Percentiles rank a stretch among this genome's conserved stretches.
These are phyloP conservation scores for Bombus confusus DNA, from an alignment of 1,140 invertebrate species.

Conservation along the genomic window DNA sequence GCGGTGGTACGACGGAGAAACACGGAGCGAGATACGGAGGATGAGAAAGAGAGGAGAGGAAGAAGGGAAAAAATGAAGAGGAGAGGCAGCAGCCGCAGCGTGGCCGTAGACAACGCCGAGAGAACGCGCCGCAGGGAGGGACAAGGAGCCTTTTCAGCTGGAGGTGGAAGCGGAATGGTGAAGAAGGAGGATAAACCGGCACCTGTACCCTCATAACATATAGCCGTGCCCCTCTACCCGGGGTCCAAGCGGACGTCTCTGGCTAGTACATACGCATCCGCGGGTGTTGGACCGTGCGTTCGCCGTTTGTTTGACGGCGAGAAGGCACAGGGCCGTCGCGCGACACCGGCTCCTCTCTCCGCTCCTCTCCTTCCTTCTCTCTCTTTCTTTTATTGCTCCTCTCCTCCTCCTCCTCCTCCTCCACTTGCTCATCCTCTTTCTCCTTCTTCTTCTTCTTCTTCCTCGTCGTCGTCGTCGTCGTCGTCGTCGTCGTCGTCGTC, in stretches of 20 bases:
- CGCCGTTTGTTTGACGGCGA: slow-evolving; percentile 62
- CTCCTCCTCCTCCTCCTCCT: not conserved
- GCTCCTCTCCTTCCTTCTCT: no score
- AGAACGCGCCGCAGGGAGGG: slow-evolving; percentile 44
- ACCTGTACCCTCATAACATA: slow-evolving; percentile 72
- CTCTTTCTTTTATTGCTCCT: not conserved
- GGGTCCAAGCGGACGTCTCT: slow-evolving; percentile 39
- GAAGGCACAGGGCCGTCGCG: slow-evolving; percentile 56
- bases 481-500: no score
- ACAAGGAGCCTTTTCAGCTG: slow-evolving; percentile 38
- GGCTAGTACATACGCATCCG: slow-evolving; percentile 49
- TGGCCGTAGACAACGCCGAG: slow-evolving; percentile 56
- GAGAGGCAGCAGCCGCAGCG: slow-evolving; percentile 22
- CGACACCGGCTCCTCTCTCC: slow-evolving; percentile 45
- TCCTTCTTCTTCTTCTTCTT: not conserved
- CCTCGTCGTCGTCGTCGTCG: no score
- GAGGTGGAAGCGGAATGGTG: slow-evolving; percentile 29
- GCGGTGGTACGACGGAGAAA: not conserved
- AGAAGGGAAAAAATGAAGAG: not conserved
- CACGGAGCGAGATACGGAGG: not conserved
- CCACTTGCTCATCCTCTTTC: not conserved
- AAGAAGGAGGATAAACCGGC: slow-evolving; percentile 66
- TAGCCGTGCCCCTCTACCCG: slow-evolving; percentile 42
- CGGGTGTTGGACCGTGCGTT: slow-evolving; percentile 58
- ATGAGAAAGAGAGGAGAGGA: not conserved